Evolutionary conservation across 2,797 vertebrate genomes (phyloP).

Genomic region (Coregonus ussuriensis): DNA sequence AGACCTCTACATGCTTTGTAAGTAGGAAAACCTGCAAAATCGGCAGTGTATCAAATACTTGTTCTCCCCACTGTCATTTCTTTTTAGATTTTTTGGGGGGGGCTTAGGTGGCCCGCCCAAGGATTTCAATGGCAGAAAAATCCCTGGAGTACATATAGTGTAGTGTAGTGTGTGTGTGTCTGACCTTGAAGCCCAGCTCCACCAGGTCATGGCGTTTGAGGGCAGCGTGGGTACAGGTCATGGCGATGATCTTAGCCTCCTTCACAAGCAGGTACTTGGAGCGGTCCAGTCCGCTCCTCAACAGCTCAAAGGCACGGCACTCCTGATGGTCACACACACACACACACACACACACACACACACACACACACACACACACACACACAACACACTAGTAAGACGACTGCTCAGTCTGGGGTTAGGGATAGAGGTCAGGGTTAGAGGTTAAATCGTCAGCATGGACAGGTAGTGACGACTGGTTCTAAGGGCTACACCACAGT

Average conservation of each 20-base stretch:
- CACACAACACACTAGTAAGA: background rate
- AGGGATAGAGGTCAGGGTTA: background rate
- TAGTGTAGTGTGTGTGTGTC: background rate
- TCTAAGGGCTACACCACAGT: background rate
- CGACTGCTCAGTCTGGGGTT: background rate
- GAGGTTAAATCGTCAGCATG: background rate
- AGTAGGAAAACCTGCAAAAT: too few species aligned
- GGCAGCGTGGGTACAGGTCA: conserved; percentile 98
- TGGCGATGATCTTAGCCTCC: conserved; percentile 98
- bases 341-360: background rate
- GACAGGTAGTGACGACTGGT: background rate
- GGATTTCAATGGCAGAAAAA: conserved; percentile 39
- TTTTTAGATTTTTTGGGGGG: too few species aligned
- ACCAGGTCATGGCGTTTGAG: conserved; percentile 98
- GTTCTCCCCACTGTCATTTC: too few species aligned
- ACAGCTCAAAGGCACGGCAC: conserved; percentile 95
- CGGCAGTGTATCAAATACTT: too few species aligned
- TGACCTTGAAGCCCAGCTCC: conserved; percentile 93
- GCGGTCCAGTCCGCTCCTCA: conserved; percentile 94
- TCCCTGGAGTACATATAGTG: conserved; percentile 85
- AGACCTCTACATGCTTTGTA: too few species aligned
- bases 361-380: background rate
- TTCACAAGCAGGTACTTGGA: conserved; percentile 98
- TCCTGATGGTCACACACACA: conserved; percentile 73
- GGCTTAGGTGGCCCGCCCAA: too few species aligned